Evolutionary conservation across 1,140 invertebrate genomes (phyloP).

Genomic region (Macrobrachium nipponense): DNA sequence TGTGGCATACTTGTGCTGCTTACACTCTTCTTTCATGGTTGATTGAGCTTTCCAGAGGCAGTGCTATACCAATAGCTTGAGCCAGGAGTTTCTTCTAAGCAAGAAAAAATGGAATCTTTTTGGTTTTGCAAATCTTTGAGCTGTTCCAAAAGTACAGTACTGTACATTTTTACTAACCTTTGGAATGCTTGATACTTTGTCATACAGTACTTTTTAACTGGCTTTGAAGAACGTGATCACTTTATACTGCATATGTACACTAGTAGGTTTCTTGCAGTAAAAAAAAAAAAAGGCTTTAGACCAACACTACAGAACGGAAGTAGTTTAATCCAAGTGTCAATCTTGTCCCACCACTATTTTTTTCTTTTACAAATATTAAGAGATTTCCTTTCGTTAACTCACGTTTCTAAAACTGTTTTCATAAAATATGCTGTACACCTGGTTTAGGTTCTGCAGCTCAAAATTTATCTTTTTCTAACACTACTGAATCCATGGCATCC

Average conservation of each 20-base stretch:
- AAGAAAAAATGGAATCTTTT: not conserved
- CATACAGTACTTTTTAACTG: not conserved
- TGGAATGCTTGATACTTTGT: conserved; percentile 8
- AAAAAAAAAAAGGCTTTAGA: too few species aligned
- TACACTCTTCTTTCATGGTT: conserved; percentile 2
- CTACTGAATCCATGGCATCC: too few species aligned
- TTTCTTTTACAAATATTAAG: not conserved
- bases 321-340: too few species aligned
- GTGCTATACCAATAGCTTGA: conserved; percentile 8
- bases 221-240: not conserved
- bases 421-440: too few species aligned
- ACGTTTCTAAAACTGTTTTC: too few species aligned
- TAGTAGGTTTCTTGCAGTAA: too few species aligned
- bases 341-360: too few species aligned
- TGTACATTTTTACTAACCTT: not conserved
- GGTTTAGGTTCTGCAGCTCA: too few species aligned
- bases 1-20: conserved; percentile 44
- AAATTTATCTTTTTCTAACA: too few species aligned
- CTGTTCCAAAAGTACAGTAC: not conserved
- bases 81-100: not conserved
- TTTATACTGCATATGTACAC: not conserved
- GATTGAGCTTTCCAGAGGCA: conserved; percentile 35
- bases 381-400: not conserved
- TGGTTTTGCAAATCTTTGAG: not conserved
- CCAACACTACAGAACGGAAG: too few species aligned